Evolutionary conservation across 2,888 invertebrate genomes (phyloP).

Genomic region (Andrena flavipes): DNA sequence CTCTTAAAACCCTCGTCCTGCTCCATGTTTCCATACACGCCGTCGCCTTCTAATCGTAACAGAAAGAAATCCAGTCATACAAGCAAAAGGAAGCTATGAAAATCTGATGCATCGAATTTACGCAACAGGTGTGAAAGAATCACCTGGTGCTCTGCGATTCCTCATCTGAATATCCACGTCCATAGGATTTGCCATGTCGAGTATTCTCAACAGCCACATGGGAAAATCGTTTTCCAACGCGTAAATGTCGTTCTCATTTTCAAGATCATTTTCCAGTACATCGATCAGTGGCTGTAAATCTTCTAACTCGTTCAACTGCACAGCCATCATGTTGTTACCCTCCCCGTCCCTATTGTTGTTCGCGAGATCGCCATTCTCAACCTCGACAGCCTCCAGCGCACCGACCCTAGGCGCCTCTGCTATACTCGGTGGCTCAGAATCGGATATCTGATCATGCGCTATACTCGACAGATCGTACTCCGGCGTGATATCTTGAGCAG

Average conservation of each 20-base stretch:
- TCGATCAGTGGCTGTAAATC: constrained; percentile 78
- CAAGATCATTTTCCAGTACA: constrained; percentile 77
- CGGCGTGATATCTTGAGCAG: constrained; percentile 78
- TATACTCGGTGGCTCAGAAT: constrained; percentile 74
- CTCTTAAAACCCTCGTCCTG: constrained; percentile 70
- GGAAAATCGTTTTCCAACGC: constrained; percentile 79
- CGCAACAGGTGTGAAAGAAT: not conserved
- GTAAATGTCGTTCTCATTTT: constrained; percentile 81
- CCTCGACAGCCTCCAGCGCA: constrained; percentile 68
- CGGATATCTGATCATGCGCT: constrained; percentile 72
- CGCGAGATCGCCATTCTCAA: constrained; percentile 86
- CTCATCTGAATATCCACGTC: constrained; percentile 56
- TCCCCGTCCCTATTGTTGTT: constrained; percentile 86
- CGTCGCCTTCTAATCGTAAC: constrained; percentile 40
- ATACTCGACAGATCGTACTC: constrained; percentile 79
- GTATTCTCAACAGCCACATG: constrained; percentile 77
- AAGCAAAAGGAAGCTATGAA: not conserved
- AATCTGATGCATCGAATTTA: not conserved
- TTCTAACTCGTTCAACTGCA: constrained; percentile 70
- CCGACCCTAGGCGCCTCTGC: constrained; percentile 73
- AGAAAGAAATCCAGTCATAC: not conserved
- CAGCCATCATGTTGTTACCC: constrained; percentile 85
- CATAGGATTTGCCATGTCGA: constrained; percentile 73
- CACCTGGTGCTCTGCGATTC: constrained; percentile 54
- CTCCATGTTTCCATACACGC: constrained; percentile 40